Conservation (phyloP, 2,113 vertebrate genomes). For the Meles meles region DNA sequence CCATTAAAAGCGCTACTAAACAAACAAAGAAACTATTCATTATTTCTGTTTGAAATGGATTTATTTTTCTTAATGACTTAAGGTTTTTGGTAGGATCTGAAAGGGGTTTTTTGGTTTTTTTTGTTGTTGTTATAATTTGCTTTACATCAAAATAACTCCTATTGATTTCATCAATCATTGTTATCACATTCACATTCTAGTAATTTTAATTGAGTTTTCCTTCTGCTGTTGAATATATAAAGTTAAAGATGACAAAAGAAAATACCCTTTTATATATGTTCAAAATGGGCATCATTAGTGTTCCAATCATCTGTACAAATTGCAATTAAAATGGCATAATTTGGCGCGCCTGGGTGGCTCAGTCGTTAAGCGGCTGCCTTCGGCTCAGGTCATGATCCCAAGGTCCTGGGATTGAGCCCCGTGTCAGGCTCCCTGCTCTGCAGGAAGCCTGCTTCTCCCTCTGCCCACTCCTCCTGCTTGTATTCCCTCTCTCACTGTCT, state of each 20-base stretch:
- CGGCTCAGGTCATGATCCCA: too few species aligned
- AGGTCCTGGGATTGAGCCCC: too few species aligned
- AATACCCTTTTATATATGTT: not conserved
- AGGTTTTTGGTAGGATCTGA: not conserved
- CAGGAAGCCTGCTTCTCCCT: too few species aligned
- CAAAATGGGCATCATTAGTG: not conserved
- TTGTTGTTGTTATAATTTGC: not conserved
- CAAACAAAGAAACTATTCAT: not conserved
- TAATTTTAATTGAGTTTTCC: not conserved
- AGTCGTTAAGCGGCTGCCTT: too few species aligned
- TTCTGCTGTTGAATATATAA: not conserved
- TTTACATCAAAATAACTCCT: slow-evolving; percentile 2
- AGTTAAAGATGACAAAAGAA: not conserved
- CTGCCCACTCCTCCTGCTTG: too few species aligned
- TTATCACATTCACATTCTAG: not conserved
- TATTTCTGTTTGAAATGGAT: not conserved
- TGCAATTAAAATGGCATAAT: not conserved
- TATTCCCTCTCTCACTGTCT: too few species aligned
- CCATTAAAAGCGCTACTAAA: not conserved
- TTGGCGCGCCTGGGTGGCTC: not conserved
- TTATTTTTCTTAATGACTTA: not conserved
- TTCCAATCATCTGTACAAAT: not conserved
- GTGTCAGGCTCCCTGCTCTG: too few species aligned
- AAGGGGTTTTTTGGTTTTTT: not conserved
- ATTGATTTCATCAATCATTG: not conserved